Conservation (phyloP, 2,888 invertebrate genomes). For the Epinotia bilunana region DNA sequence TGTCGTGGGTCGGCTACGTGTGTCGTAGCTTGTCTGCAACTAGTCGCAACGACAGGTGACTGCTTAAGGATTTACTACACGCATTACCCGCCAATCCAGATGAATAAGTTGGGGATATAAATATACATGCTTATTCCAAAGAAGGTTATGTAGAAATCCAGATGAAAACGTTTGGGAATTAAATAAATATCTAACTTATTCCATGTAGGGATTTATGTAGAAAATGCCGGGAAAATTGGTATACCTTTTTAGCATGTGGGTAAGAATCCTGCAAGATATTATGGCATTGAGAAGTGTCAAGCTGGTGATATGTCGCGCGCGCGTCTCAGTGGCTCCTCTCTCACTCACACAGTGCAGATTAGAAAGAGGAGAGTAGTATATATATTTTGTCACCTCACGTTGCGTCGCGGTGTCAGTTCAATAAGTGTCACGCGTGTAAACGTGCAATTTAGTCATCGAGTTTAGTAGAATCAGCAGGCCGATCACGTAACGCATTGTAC, state of each 20-base stretch:
- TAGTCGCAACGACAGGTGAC: conserved; percentile 51
- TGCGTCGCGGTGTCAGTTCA: too few species aligned
- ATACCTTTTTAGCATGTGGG: not conserved
- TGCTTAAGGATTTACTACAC: conserved; percentile 35
- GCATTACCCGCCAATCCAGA: conserved; percentile 22
- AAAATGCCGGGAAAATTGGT: not conserved
- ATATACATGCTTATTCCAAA: conserved; percentile 10
- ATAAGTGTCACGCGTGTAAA: too few species aligned
- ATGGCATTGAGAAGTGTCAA: not conserved
- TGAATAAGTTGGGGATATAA: conserved; percentile 14
- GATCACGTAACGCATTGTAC: too few species aligned
- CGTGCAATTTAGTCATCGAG: too few species aligned
- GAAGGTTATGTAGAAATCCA: conserved; percentile 3
- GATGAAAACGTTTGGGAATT: not conserved
- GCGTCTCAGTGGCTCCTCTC: too few species aligned
- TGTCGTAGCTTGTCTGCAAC: conserved; percentile 52
- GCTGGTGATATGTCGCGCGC: not conserved
- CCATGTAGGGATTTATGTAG: not conserved
- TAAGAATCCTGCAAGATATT: not conserved
- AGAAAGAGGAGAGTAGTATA: too few species aligned
- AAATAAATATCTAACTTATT: conserved; percentile 1
- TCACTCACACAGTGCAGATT: too few species aligned
- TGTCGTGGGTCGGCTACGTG: conserved; percentile 73
- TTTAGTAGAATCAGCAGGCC: too few species aligned
- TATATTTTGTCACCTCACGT: too few species aligned